Evolutionary conservation across 2,888 invertebrate genomes (phyloP).

Genomic region (Eupelmus urozonus): DNA sequence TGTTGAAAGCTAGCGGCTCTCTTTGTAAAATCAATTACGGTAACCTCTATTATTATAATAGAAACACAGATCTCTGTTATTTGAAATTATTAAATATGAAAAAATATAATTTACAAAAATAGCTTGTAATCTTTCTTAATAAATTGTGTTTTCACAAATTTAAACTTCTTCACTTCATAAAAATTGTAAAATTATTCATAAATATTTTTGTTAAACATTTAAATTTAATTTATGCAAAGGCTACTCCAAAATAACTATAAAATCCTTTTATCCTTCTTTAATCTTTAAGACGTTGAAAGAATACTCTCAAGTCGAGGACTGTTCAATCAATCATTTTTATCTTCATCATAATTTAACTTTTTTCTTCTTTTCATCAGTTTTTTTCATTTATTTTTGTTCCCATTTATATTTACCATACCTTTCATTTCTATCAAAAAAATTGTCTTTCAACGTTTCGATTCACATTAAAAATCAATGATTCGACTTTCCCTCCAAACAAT

Average conservation of each 20-base stretch:
- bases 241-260: neutral
- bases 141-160: too few relatives aligned
- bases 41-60: neutral
- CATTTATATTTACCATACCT: neutral
- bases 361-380: neutral
- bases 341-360: neutral
- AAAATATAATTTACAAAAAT: neutral
- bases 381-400: neutral
- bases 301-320: too few relatives aligned
- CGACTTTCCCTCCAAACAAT: constrained; percentile 22
- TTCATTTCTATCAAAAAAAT: too few relatives aligned
- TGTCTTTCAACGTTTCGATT: constrained; percentile 39
- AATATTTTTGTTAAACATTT: too few relatives aligned
- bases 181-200: too few relatives aligned
- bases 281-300: constrained; percentile 40
- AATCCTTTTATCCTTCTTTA: neutral
- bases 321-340: neutral
- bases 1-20: neutral
- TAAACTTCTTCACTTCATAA: too few relatives aligned
- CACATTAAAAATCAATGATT: constrained; percentile 17
- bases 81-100: neutral
- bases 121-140: too few relatives aligned
- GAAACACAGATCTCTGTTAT: neutral
- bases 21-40: neutral
- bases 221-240: neutral